These are phyloP conservation scores for Fissipunctia ypsillon DNA, from an alignment of 2,888 invertebrate species.

Conservation along the genomic window DNA sequence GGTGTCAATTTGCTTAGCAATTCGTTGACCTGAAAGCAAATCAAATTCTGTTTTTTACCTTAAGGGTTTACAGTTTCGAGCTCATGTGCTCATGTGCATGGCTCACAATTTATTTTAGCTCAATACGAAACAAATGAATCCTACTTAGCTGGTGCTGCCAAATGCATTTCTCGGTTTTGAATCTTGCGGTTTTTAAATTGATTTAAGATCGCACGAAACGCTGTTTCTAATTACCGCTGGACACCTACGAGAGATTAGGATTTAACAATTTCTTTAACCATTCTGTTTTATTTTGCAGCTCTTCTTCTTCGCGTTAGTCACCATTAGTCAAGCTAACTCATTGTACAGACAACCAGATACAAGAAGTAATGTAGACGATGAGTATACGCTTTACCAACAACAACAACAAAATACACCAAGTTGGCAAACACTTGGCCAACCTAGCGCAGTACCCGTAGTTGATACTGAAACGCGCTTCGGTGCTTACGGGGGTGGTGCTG, in stretches of 20 bases:
- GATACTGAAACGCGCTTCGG: conserved; percentile 32
- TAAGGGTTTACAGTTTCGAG: neutral
- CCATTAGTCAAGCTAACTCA: conserved; percentile 31
- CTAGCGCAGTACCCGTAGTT: neutral
- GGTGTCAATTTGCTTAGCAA: neutral
- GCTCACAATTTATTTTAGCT: neutral
- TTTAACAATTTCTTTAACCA: neutral
- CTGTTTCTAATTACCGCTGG: neutral
- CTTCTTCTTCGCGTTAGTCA: conserved; percentile 25
- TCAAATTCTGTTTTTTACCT: no score
- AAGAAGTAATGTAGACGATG: conserved; percentile 23
- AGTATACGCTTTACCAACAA: conserved; percentile 7
- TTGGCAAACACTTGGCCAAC: neutral
- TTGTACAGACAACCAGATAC: conserved; percentile 34
- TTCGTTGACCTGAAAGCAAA: neutral
- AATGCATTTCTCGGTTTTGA: neutral
- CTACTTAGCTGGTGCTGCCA: neutral
- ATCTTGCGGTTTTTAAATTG: neutral
- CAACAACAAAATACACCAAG: neutral
- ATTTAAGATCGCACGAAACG: neutral
- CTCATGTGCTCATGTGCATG: no score
- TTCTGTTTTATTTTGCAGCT: conserved; percentile 24
- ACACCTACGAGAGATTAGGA: neutral
- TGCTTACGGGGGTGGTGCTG: neutral
- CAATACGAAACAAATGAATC: neutral